Evolutionary conservation across 2,888 invertebrate genomes (phyloP).

Genomic region (Cepaea hortensis): DNA sequence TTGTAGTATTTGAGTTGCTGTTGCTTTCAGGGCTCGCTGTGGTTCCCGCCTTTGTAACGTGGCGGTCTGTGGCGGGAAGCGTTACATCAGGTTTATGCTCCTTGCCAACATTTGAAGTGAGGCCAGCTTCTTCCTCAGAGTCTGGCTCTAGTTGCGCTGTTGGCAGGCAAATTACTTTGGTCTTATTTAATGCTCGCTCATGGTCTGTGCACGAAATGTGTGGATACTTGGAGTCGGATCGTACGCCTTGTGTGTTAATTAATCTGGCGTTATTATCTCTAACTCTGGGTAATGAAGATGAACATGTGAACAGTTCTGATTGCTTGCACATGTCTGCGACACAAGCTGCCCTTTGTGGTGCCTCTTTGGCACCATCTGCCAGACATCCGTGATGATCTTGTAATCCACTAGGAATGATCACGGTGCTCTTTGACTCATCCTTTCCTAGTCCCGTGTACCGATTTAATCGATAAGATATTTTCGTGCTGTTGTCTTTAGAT

Average conservation of each 20-base stretch:
- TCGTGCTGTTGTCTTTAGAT: background rate
- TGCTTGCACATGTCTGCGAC: background rate
- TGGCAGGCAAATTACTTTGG: constrained; percentile 37
- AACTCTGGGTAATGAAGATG: background rate
- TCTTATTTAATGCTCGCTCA: background rate
- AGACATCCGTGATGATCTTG: background rate
- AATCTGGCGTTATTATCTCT: background rate
- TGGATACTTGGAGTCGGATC: background rate
- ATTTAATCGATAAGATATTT: constrained; percentile 59
- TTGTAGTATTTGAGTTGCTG: background rate
- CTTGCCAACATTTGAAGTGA: background rate
- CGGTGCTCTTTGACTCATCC: background rate
- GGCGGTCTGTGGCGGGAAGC: too few relatives aligned
- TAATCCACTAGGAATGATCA: background rate
- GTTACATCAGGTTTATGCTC: background rate
- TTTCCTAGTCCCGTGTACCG: constrained; percentile 60
- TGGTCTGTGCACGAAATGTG: background rate
- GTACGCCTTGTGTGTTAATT: background rate
- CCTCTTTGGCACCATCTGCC: background rate
- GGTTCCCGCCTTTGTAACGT: too few relatives aligned
- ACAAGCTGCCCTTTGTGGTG: background rate
- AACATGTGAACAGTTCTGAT: background rate
- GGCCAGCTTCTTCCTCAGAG: constrained; percentile 26
- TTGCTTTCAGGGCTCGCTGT: too few relatives aligned
- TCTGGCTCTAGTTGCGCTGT: constrained; percentile 34